Evolutionary conservation across 2,888 invertebrate genomes (phyloP).

Genomic region (Leucozona laternaria): DNA sequence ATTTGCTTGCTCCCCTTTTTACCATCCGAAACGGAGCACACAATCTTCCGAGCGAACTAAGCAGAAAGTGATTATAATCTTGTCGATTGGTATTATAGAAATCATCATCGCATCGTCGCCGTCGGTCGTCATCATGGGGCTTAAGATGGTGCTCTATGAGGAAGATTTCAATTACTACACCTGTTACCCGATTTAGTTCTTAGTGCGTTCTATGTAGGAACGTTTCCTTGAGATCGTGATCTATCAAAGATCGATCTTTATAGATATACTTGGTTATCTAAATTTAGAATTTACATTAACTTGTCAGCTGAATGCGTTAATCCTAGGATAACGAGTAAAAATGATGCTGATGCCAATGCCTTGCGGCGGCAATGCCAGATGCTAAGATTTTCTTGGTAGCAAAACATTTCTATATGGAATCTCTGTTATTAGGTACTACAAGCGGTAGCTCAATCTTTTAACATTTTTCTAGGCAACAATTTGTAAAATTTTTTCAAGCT

Average conservation of each 20-base stretch:
- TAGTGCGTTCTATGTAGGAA: constrained; percentile 64
- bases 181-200: constrained; percentile 77
- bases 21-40: constrained; percentile 39
- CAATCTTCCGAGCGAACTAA: constrained; percentile 65
- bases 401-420: neutral
- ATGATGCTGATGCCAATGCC: neutral
- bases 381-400: neutral
- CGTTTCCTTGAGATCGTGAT: constrained; percentile 46
- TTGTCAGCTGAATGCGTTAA: constrained; percentile 64
- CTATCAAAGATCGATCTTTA: constrained; percentile 45
- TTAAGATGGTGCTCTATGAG: constrained; percentile 78
- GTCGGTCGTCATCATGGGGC: neutral
- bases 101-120: constrained; percentile 10
- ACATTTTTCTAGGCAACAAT: neutral
- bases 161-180: constrained; percentile 83
- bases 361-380: constrained; percentile 27
- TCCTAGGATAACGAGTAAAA: constrained; percentile 45
- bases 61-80: constrained; percentile 73
- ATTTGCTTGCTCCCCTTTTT: constrained; percentile 39
- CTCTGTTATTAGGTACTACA: neutral
- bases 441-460: constrained; percentile 4
- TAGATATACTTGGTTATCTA: constrained; percentile 31
- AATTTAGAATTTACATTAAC: constrained; percentile 62
- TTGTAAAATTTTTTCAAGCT: neutral
- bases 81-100: constrained; percentile 33